Evolutionary conservation across 2,888 invertebrate species (phyloP), one percentile per base, ranked within the genome.

Genomic region (Pristionchus fissidentatus): DNA sequence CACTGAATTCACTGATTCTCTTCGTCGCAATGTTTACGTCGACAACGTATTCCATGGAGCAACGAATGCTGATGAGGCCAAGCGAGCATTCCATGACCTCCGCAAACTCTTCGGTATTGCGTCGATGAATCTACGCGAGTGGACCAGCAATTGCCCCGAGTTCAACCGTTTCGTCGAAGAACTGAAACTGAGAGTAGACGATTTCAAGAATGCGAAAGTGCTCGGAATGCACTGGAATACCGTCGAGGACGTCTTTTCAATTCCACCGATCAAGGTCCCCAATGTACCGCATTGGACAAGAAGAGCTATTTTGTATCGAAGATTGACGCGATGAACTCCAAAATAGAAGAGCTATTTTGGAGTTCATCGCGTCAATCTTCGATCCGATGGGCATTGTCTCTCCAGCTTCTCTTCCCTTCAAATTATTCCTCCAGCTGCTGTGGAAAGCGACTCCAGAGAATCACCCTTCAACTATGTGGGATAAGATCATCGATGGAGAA

Each of bases 71-170:
- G n/a, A 15, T 10, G 43, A 79, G 7, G 55, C 43, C 26, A 49
- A 38, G 22, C 22, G 15, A 1, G 75, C 38, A 13, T 70, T 84
- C 29, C 13, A 41, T 3, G 52, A n/a, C n/a, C 8, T 38, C 3
- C 3, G 77, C 3, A 22, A 49, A 52, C 49, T 49, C 46, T 77
- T 77, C 29, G 29, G 22, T 4, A 29, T 26, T 1, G 77, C 52
- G 1, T 4, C 4, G 0, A 46, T 77, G 46, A 77, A 85, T 43
- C 81, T 85, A 10, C 79, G 84, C 1, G 84, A 85, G n/a, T 85
- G 62, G 41, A 19, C n/a, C 0, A 52, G 81, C 1, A 85, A 66
- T 60, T 22, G 3, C n/a, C 13, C 32, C 10, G 26, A 0, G 2
- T 41, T 84, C 32, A 84, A 79, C 35, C 10, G 5, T 3, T 29